Base-by-base conservation (phyloP, 2,888 invertebrate genomes). In the Aleiodes testaceus region DNA sequence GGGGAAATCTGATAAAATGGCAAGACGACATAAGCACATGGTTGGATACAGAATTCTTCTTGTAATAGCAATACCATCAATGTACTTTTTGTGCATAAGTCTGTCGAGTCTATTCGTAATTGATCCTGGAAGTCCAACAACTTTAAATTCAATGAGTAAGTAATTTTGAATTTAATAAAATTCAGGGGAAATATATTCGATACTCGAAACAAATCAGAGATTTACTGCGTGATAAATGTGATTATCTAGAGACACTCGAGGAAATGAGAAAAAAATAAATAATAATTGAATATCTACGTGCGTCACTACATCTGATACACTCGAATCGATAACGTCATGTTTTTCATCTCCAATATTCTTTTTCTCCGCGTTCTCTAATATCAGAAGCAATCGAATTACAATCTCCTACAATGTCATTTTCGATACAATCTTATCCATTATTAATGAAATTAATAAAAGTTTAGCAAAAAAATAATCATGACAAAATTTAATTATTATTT, bases 31-130 rank as follows among this genome's bases (percentile, higher is more conserved):
- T 68, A 80, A 78, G 44, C 81, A 81, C 71, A 81, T 80, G 78
- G 74, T 83, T 36, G 84, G 83, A 44, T 82, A 78, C 65, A 80
- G 83, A 70, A 82, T 87, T 77, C 69, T 84, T 47, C 74, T 83
- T 36, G 82, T 83, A 18, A 77, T 85, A 64, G 79, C 78, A 18
- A 81, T 87, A 74, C 85, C 85, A 55, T 75, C 80, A 18, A 77
- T 83, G 74, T 87, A 86, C 66, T 80, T 79, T 68, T 71, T 83
- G 53, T 81, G 79, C 75, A 72, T 80, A 20, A 81, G 77, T 74
- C 70, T 81, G 14, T 73, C 79, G 18, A 76, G 79, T 18, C 73
- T 79, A 44, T 72, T 78, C 22, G 69, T 75, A 7, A 78, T 74
- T n/a, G 72, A 75, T 52, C 69, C 72, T n/a, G 70, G 55, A 22